phyloP scores from a whole-genome alignment of 2,113 vertebrate genomes.

The Ceuthmochares aereus region DNA sequence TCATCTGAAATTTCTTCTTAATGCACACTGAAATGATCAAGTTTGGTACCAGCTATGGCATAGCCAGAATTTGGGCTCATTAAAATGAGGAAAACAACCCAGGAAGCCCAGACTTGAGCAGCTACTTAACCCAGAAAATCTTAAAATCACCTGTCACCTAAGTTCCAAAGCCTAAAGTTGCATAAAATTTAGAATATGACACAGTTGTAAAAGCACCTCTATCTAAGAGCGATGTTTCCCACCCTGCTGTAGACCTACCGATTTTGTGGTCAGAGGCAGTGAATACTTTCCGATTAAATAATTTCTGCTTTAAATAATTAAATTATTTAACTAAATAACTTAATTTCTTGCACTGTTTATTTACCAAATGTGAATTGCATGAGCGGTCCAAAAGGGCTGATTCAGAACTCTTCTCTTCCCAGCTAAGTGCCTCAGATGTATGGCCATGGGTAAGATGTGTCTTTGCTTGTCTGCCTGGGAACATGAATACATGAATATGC shows the following conservation, averaged over 20 bases:
- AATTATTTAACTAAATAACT: neutral
- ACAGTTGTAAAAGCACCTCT: neutral
- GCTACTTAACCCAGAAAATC: neutral
- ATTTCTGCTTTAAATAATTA: neutral
- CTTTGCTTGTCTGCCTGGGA: neutral
- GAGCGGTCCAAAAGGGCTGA: neutral
- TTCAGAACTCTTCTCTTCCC: neutral
- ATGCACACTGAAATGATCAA: neutral
- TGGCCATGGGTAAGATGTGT: neutral
- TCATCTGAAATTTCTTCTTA: neutral
- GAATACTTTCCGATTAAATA: neutral
- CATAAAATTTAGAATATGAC: neutral
- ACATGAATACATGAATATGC: accelerated
- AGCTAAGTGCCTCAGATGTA: neutral
- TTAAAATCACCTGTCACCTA: neutral
- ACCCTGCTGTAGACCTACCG: neutral
- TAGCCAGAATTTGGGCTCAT: neutral
- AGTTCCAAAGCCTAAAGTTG: neutral
- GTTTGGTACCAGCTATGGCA: neutral
- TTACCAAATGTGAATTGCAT: neutral
- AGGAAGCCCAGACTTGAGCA: neutral
- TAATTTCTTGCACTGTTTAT: neutral
- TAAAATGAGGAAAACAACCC: neutral
- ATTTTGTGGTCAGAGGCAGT: neutral
- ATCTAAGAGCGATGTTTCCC: neutral